Base-by-base conservation (phyloP, 1,140 invertebrate genomes). In the Drosophila mauritiana region DNA sequence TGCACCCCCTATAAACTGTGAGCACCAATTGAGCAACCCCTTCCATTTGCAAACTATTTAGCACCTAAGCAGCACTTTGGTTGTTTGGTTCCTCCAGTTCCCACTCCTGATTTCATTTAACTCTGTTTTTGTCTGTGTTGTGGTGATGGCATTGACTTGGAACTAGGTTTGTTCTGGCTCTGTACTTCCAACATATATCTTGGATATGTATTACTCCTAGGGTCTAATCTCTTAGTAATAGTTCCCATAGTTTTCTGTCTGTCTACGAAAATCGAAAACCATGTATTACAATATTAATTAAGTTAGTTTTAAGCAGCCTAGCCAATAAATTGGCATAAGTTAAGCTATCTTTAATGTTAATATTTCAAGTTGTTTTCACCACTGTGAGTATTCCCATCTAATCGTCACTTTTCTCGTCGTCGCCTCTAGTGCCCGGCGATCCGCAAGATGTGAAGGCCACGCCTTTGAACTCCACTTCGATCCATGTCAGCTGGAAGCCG, bases 401-500 rank as follows among this genome's bases (percentile, higher is more conserved):
- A 88, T 84, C 57, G 40, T 12, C 7, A 59, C 25, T 62, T 55
- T 93, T 68, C 84, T 94, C 94, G 62, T 93, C 80, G 57, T 80
- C 78, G 74, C 73, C 59, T 76, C 53, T 95, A 99, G 98, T 99
- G 93, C 98, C 98, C 70, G 98, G 98, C 73, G 96, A 98, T 93
- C 98, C 98, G 45, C 96, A 97, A 91, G 96, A 98, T 84, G 97
- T 99, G 36, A 96, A 95, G 92, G 97, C 96, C 1, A 95, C 94
- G 49, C 94, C 96, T 5, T 94, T 99, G 89, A 99, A 99, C 93
- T 99, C 98, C 0, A 99, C 98, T 1, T 95, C 97, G 5, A 96
- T 99, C 77, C 95, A 96, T 84, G 97, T 99, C 8, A 94, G 95
- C 49, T 99, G 98, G 98, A 96, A 97, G 88, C 96, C 97, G 1